phyloP scores from a whole-genome alignment of 2,113 vertebrate genomes.

The Muntiacus muntjak region DNA sequence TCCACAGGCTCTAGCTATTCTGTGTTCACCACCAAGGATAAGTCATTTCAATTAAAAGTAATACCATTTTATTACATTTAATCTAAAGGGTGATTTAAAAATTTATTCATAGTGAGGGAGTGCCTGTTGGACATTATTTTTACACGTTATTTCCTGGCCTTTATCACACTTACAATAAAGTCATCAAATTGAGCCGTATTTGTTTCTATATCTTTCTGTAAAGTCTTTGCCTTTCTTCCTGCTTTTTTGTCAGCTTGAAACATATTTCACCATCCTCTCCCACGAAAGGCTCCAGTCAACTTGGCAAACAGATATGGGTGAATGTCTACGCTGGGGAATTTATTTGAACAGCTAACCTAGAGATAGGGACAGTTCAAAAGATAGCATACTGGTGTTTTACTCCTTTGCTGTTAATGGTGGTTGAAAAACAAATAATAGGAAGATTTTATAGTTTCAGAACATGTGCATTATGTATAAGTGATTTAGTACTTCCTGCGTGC shows the following conservation, averaged over 20 bases:
- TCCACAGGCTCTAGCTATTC: neutral
- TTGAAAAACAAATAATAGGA: neutral
- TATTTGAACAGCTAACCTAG: neutral
- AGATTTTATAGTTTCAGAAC: neutral
- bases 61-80: slow-evolving; percentile 23
- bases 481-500: neutral
- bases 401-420: neutral
- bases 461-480: neutral
- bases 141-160: slow-evolving; percentile 37
- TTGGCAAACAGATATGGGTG: slow-evolving; percentile 57
- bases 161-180: slow-evolving; percentile 32
- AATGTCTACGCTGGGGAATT: neutral
- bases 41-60: neutral
- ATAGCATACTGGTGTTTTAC: neutral
- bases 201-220: neutral
- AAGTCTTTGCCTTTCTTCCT: slow-evolving; percentile 4
- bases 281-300: neutral
- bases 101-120: neutral
- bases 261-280: slow-evolving; percentile 25
- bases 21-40: neutral
- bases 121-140: slow-evolving; percentile 34
- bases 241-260: neutral
- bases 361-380: neutral
- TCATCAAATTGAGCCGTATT: neutral
- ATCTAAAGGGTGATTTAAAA: neutral